Evolutionary conservation across 2,797 vertebrate species (phyloP), one percentile per base, ranked within the genome.

Genomic region (Macropodus opercularis): DNA sequence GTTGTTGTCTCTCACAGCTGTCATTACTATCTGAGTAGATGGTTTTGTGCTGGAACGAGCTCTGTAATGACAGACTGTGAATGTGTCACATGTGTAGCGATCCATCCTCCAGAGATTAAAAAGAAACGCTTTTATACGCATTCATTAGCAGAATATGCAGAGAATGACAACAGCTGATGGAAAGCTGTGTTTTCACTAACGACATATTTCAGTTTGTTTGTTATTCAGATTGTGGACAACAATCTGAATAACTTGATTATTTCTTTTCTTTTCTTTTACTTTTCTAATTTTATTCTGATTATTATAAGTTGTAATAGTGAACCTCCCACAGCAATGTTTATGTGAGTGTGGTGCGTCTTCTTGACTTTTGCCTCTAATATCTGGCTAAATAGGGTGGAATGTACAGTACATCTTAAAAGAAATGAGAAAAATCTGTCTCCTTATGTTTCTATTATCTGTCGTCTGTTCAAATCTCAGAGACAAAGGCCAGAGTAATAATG

Each of bases 401-500:
- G 92, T 63, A 92, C 92, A 88, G 90, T 89, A 7, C 11, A n/a
- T 81, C 90, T 93, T 90, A 35, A 63, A 35, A 34, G 27, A 32
- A 31, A 44, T 24, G 7, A 5, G 22, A 14, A 4, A 52, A 24
- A 59, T 64, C 22, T 26, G 49, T 51, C 39, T 66, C 68, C 35
- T 63, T 3, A 63, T 3, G 23, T 53, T 55, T 50, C 14, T 3
- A 5, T 63, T 44, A 44, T 67, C 51, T 53, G 42, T 63, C 58
- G 51, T 73, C 24, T 29, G 27, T 35, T 67, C 22, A 22, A 58
- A 53, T 31, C 41, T 21, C 41, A 29, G 40, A 70, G 55, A 54
- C 21, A 22, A 63, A 69, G 36, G 63, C 53, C 50, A 6, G 9
- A 22, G 29, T 32, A 56, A 68, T 82, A 77, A 89, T 79, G 50